A percentile compares a stretch with the other conserved stretches of the same genome.
Evolutionary conservation across 2,888 invertebrate genomes (phyloP).

Genomic region (Peribatodes rhomboidaria): DNA sequence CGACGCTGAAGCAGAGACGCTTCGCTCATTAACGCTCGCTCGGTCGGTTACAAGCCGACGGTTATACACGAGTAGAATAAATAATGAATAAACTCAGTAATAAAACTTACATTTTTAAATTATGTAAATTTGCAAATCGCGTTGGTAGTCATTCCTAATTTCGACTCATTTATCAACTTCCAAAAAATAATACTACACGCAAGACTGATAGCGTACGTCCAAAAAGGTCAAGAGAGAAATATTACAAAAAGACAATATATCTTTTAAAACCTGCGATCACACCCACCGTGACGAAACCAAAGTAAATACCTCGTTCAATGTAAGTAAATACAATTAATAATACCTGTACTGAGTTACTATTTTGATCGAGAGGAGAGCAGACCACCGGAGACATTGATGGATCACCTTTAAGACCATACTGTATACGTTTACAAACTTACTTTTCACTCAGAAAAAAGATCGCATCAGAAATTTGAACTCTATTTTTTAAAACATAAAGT

Average conservation of each 20-base stretch:
- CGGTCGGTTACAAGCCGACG: too few species aligned
- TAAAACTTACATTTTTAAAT: background rate
- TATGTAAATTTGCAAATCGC: background rate
- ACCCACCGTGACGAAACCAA: conserved; percentile 35
- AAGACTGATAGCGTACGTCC: conserved; percentile 12
- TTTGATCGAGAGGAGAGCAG: conserved; percentile 62
- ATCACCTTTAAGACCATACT: conserved; percentile 56
- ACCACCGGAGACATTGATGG: conserved; percentile 59
- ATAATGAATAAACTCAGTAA: background rate
- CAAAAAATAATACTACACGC: background rate
- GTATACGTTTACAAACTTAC: conserved; percentile 46
- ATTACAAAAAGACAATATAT: conserved; percentile 21
- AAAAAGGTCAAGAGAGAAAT: conserved; percentile 26
- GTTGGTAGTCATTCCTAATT: background rate
- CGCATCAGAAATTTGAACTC: conserved; percentile 17
- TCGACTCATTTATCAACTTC: conserved; percentile 1
- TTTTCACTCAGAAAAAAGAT: conserved; percentile 6
- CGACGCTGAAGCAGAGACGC: too few species aligned
- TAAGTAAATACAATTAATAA: conserved; percentile 57
- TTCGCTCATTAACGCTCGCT: too few species aligned
- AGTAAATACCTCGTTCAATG: conserved; percentile 41
- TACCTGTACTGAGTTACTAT: conserved; percentile 57
- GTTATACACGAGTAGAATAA: too few species aligned
- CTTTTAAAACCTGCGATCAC: conserved; percentile 30
- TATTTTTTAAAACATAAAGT: conserved; percentile 27